Base-by-base conservation (phyloP, 1,140 invertebrate genomes). In the Brachionus koreanus region DNA sequence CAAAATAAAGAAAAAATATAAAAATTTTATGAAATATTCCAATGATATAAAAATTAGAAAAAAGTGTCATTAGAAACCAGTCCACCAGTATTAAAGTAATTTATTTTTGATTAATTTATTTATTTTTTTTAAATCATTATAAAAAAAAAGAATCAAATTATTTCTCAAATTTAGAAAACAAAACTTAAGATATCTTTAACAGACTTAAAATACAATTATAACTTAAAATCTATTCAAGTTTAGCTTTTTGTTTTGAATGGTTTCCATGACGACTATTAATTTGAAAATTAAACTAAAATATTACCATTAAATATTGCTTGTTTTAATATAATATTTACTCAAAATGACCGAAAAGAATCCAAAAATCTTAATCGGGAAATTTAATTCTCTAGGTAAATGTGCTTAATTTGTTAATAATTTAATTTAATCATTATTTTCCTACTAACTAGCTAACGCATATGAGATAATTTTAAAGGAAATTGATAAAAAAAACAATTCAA, bases 391-490 rank as follows among this genome's bases (percentile, higher is more conserved):
- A 23, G 69, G 69, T 74, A 69, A 39, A 19, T 39, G 13, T 65
- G 6, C 9, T 43, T 35, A 23, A 46, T 10, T 74, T 13, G 19
- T 6, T 43, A 25, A 23, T 9, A 3, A 46, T 13, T 49, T 37
- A 43, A 7, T 46, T 46, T 3, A 12, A 33, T n/a, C 46, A 3
- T 49, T n/a, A 43, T 19, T 74, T 74, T 33, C n/a, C n/a, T n/a
- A n/a, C n/a, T n/a, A n/a, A 35, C 5, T 25, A 74, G 69, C 69
- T 29, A 79, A 33, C 19, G 76, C 49, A 29, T 79, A 79, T 65
- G 76, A 79, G 39, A 43, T 79, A 42, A 61, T 65, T 39, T 42
- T 79, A 4, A 79, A 29, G 10, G 49, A 79, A 79, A 39, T 79
- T 37, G 76, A 37, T 6, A 57, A 65, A 57, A 79, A 33, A 61